A percentile compares a stretch with the other conserved stretches of the same genome.
These are phyloP conservation scores for Scleropages formosus DNA, from an alignment of 2,797 vertebrate genomes.

Conservation along the genomic window DNA sequence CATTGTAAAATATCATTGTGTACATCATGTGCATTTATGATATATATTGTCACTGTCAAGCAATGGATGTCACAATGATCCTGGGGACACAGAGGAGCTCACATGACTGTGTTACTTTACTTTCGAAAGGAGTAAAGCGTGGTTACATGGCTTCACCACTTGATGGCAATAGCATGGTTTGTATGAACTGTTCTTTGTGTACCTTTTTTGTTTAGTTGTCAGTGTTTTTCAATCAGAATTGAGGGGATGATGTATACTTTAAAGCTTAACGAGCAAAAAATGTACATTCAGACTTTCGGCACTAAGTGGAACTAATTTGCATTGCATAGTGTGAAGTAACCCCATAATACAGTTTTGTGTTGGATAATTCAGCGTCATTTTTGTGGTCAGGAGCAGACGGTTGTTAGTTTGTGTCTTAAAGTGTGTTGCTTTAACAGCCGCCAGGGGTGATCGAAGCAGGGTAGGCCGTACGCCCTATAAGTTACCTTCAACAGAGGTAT, in stretches of 20 bases:
- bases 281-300: neutral
- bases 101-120: too few species aligned
- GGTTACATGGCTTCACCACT: conserved; percentile 39
- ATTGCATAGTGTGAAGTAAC: neutral
- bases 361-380: conserved; percentile 6
- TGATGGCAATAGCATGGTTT: conserved; percentile 53
- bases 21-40: too few species aligned
- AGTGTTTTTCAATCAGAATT: neutral
- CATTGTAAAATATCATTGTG: too few species aligned
- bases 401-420: neutral
- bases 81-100: too few species aligned
- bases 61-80: too few species aligned
- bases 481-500: neutral
- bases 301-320: neutral
- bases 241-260: conserved; percentile 6
- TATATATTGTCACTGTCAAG: too few species aligned
- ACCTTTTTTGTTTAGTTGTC: neutral
- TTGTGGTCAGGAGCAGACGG: neutral
- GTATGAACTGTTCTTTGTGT: neutral
- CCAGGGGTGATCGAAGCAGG: neutral
- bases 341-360: neutral
- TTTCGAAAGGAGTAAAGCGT: neutral
- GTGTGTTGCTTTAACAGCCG: neutral
- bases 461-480: too few species aligned
- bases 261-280: neutral